These are phyloP conservation scores for Agrypnus murinus DNA, from an alignment of 2,888 invertebrate genomes.

Conservation along the genomic window DNA sequence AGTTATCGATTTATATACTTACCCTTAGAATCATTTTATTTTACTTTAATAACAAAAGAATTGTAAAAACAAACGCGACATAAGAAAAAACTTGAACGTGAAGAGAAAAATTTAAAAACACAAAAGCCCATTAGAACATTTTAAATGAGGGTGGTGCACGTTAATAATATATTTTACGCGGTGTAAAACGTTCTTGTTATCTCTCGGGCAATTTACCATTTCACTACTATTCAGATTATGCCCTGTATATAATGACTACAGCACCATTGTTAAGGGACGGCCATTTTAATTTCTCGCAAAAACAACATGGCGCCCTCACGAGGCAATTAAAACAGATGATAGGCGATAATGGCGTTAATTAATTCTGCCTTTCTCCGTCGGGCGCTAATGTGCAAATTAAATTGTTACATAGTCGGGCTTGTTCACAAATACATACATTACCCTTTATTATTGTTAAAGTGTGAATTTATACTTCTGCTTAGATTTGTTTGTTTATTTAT, in stretches of 20 bases:
- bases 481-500: too few species aligned
- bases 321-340: conserved; percentile 74
- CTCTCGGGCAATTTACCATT: conserved; percentile 72
- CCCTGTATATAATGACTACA: conserved; percentile 70
- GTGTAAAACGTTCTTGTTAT: conserved; percentile 68
- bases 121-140: conserved; percentile 73
- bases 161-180: conserved; percentile 52
- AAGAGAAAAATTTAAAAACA: conserved; percentile 58
- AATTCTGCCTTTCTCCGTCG: conserved; percentile 72
- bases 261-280: conserved; percentile 70
- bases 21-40: too few species aligned
- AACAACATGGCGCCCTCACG: conserved; percentile 71
- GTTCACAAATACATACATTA: conserved; percentile 65
- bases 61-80: too few species aligned
- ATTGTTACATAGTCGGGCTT: conserved; percentile 71
- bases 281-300: conserved; percentile 73
- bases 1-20: too few species aligned
- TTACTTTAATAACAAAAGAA: too few species aligned
- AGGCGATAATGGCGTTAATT: conserved; percentile 73
- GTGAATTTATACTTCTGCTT: too few species aligned
- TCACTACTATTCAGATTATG: conserved; percentile 71
- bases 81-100: too few species aligned
- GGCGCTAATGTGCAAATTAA: conserved; percentile 73
- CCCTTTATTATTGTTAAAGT: too few species aligned
- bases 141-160: conserved; percentile 62